Evolutionary conservation across 2,797 vertebrate genomes (phyloP), one percentile per base, ranked within the genome.

Genomic region (Phyllotis vaccarum): DNA sequence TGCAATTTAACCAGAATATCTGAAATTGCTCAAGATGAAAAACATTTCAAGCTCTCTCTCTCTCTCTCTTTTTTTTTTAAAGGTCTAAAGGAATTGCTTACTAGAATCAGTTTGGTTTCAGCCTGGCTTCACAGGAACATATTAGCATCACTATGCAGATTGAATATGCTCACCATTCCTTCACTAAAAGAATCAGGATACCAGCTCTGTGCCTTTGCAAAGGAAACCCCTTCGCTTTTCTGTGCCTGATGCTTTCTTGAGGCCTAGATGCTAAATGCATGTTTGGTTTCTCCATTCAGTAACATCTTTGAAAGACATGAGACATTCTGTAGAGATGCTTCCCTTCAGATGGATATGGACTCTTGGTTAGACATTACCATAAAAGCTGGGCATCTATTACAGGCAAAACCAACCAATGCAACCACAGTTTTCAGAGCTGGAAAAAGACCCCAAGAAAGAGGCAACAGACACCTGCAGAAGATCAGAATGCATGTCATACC

Each of bases 401-500:
- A 56, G 80, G 80, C 86, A n/a, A 82, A 82, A 74, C 49, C 19
- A 49, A 52, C 68, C 54, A 66, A 85, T 37, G 56, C 64, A 12
- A 24, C 8, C 72, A 12, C 13, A 17, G 49, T 62, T 16, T 24
- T 80, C 54, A 10, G 11, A 74, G 72, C 54, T 1, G 19, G 66
- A 8, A 27, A 31, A 24, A 37, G 79, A 31, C 11, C 79, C 54
- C 19, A 24, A 54, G 40, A 90, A 56, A 89, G 54, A 68, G 70
- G 88, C 29, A 31, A 0, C 0, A 49, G 17, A 66, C 78, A 13
- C 4, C 31, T 56, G 75, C 56, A 3, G 10, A 58, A 64, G 87
- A 19, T 60, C 89, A 78, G 56, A 75, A 91, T 49, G 81, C 89
- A 64, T 40, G 40, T 96, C 98, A 86, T 98, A 99, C 99, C 99